Conservation (phyloP, 2,113 vertebrate genomes). For the Saccopteryx bilineata region DNA sequence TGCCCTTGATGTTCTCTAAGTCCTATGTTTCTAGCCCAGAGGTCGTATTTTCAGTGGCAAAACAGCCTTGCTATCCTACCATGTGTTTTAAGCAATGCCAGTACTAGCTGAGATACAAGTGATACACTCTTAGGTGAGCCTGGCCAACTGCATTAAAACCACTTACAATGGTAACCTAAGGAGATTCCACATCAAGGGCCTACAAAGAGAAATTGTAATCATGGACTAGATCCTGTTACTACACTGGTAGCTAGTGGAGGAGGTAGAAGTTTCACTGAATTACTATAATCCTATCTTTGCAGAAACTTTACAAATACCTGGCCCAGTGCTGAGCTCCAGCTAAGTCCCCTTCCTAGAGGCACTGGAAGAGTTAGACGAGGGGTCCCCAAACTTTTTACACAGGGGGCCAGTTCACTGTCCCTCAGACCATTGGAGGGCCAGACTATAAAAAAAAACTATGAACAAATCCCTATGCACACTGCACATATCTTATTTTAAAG, state of each 20-base stretch:
- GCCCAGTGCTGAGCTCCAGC: neutral
- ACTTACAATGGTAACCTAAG: neutral
- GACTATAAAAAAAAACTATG: too few relatives aligned
- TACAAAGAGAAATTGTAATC: neutral
- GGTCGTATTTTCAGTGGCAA: neutral
- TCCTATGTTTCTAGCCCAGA: neutral
- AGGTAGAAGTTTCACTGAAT: neutral
- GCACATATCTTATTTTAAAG: too few relatives aligned
- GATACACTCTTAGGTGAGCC: neutral
- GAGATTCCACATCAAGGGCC: neutral
- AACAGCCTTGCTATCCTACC: too few relatives aligned
- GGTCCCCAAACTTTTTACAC: too few relatives aligned
- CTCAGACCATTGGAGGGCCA: too few relatives aligned
- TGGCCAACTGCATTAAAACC: neutral
- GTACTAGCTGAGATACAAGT: neutral
- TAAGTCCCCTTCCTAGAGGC: neutral
- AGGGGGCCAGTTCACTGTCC: too few relatives aligned
- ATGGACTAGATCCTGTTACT: neutral
- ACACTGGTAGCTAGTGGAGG: neutral
- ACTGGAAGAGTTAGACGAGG: neutral
- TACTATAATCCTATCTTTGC: neutral
- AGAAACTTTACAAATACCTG: neutral
- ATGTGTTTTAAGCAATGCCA: neutral
- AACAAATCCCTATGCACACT: too few relatives aligned
- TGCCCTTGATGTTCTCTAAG: neutral